These are phyloP conservation scores for Aphidoletes aphidimyza DNA, from an alignment of 2,888 invertebrate species.

Conservation along the genomic window DNA sequence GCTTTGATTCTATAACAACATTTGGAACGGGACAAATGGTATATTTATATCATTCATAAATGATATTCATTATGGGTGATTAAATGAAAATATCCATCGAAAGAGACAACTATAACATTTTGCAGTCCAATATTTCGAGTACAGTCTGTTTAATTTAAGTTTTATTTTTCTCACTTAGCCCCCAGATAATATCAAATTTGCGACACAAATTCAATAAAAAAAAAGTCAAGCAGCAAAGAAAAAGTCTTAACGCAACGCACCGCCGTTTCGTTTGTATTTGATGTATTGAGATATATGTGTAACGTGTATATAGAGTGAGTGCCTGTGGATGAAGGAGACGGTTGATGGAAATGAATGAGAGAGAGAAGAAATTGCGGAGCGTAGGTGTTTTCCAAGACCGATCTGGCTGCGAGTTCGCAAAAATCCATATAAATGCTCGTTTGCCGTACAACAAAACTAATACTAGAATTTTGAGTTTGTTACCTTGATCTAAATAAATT, in stretches of 20 bases:
- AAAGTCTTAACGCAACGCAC: not conserved
- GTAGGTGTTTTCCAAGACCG: not conserved
- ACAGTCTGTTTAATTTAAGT: no score
- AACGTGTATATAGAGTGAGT: no score
- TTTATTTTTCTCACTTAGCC: not conserved
- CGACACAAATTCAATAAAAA: constrained; percentile 23
- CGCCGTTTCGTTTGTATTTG: not conserved
- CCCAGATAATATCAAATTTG: not conserved
- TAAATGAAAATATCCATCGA: no score
- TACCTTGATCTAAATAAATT: constrained; percentile 51
- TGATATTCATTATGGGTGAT: no score
- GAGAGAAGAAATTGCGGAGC: no score
- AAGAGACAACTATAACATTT: no score
- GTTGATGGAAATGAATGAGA: not conserved
- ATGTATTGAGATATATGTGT: no score
- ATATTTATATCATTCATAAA: no score
- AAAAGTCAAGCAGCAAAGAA: not conserved
- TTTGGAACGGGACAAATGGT: no score
- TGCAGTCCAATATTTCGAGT: no score
- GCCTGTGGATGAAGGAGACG: not conserved
- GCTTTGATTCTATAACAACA: no score
- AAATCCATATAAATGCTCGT: not conserved
- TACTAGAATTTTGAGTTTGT: not conserved
- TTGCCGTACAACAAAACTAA: constrained; percentile 19
- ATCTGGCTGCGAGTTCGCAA: not conserved